phyloP scores from a whole-genome alignment of 1,140 invertebrate species.

The Diorhabda carinulata region DNA sequence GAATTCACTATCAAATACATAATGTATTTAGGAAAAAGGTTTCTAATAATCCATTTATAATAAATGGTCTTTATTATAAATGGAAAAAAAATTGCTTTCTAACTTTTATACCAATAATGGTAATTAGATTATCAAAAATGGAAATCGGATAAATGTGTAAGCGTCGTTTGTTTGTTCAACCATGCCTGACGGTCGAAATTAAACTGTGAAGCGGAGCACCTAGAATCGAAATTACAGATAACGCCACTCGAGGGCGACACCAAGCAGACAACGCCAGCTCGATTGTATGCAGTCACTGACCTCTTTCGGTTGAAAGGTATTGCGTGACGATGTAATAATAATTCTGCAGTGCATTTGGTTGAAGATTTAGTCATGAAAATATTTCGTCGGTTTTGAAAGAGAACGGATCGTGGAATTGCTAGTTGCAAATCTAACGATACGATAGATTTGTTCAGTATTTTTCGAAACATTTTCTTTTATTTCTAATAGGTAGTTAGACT shows the following conservation, averaged over 20 bases:
- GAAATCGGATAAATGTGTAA: not conserved
- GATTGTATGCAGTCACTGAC: constrained; percentile 18
- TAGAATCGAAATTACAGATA: not conserved
- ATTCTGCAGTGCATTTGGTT: constrained; percentile 2
- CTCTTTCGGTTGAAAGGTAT: constrained; percentile 14
- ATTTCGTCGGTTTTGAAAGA: not conserved
- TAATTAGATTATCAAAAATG: not conserved
- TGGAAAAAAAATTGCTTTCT: no score
- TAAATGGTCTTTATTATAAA: no score
- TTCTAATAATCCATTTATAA: no score
- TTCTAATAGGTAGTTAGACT: no score
- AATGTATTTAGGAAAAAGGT: no score
- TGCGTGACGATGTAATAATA: constrained; percentile 8
- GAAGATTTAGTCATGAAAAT: constrained; percentile 3
- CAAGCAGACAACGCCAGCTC: constrained; percentile 5
- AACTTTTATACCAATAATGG: no score
- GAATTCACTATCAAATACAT: no score
- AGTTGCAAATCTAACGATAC: not conserved
- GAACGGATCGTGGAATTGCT: not conserved
- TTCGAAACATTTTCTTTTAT: no score
- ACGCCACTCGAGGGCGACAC: constrained; percentile 13
- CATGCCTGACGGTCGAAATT: not conserved
- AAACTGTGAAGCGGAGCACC: not conserved
- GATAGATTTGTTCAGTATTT: not conserved
- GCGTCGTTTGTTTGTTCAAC: not conserved